Base-by-base conservation (phyloP, 2,113 vertebrate species). In the Piprites chloris region DNA sequence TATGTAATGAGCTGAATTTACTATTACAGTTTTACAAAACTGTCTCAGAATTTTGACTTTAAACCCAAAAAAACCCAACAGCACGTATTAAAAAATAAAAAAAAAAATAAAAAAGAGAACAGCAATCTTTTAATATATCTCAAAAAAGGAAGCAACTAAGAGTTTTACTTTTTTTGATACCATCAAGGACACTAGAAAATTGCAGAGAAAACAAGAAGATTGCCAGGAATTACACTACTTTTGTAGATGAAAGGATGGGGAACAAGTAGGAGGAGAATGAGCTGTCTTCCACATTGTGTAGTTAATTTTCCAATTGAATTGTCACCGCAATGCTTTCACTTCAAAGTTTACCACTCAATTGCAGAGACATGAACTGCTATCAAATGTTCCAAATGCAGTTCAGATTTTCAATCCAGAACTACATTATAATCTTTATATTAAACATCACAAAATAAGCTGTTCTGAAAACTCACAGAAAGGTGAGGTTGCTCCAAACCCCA, bases 101-200 rank as follows among this genome's bases (percentile, higher is more conserved):
- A 67, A 66, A 53, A 14, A 26, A 33, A 24, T 11, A 52, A 49
- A 33, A 35, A 24, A 30, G 26, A 59, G 5, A 89, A 87, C 26
- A 85, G 58, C 35, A 75, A 88, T 90, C 63, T 93, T 71, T 90
- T 85, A 52, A 67, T 80, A 39, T 37, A 71, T 74, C 79, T 86
- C 59, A 77, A 58, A 89, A 96, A 94, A 81, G 68, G 65, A 96
- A 90, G 90, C 73, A 90, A 93, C 95, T 95, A 96, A 87, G 80
- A 78, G 32, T 87, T 84, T 56, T 66, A 92, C 47, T 78, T 93
- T 93, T 88, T 49, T 83, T 9, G 49, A 8, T 86, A 89, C 42
- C 69, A 95, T 71, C 80, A 94, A 95, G 92, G 88, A 88, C 89
- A 89, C 42, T 81, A 56, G 44, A 78, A 96, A 95, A 96, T 44